phyloP scores from a whole-genome alignment of 2,113 vertebrate genomes.

The Serilophus lunatus region DNA sequence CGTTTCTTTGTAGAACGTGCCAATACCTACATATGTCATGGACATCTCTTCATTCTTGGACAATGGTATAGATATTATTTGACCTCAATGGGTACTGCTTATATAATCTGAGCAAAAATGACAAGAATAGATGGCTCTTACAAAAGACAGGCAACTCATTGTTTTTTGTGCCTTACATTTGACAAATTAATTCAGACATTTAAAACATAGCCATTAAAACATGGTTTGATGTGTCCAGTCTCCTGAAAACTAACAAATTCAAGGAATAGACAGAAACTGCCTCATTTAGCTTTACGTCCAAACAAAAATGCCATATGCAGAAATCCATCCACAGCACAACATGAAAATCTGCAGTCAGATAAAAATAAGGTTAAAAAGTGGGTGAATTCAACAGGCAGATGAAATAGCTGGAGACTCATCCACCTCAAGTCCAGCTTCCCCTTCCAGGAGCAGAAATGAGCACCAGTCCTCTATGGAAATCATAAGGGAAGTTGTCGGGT shows the following conservation, averaged over 20 bases:
- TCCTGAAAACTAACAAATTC: background rate
- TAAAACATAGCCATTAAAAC: background rate
- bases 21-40: background rate
- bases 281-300: background rate
- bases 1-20: background rate
- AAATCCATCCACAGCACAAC: background rate
- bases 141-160: background rate
- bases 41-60: background rate
- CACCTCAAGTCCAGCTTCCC: background rate
- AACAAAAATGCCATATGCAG: background rate
- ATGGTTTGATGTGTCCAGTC: background rate
- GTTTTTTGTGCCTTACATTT: background rate
- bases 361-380: background rate
- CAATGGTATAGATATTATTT: background rate
- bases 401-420: background rate
- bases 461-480: background rate
- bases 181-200: background rate
- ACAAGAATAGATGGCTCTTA: background rate
- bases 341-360: background rate
- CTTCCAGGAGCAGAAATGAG: background rate
- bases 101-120: background rate
- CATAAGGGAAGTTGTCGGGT: constrained; percentile 22
- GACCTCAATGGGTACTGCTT: background rate
- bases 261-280: background rate
- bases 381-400: background rate